phyloP scores from a whole-genome alignment of 2,113 vertebrate species.

The Polyodon spathula region DNA sequence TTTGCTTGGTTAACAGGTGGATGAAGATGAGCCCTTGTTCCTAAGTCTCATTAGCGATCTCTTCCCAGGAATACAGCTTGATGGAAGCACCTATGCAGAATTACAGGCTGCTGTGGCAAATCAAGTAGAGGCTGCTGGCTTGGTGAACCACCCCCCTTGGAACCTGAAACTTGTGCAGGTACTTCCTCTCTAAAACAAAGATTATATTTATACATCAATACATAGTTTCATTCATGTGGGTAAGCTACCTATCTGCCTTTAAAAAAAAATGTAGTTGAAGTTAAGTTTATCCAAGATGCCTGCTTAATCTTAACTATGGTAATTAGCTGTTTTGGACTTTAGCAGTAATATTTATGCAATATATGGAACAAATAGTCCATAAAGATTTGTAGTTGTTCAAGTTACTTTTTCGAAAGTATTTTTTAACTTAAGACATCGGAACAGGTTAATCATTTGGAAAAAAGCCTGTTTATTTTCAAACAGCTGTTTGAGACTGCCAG shows the following conservation, averaged over 20 bases:
- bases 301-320: too few species aligned
- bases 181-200: constrained; percentile 38
- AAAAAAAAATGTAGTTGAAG: too few species aligned
- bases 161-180: constrained; percentile 57
- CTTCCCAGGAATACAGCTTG: constrained; percentile 56
- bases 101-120: constrained; percentile 51
- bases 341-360: neutral
- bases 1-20: constrained; percentile 38
- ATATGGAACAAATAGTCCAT: neutral
- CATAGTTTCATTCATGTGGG: neutral
- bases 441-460: too few species aligned
- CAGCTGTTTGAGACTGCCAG: constrained; percentile 61
- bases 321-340: neutral
- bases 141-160: constrained; percentile 65
- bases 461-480: neutral
- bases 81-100: constrained; percentile 45
- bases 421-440: too few species aligned
- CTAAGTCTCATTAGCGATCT: constrained; percentile 64
- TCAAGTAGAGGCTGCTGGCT: constrained; percentile 49
- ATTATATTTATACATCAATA: neutral
- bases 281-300: too few species aligned
- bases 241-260: too few species aligned
- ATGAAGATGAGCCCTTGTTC: constrained; percentile 67
- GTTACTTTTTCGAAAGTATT: too few species aligned
- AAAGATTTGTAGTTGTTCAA: constrained; percentile 3